These are phyloP conservation scores for Hyles lineata DNA, from an alignment of 2,888 invertebrate species.

Conservation along the genomic window DNA sequence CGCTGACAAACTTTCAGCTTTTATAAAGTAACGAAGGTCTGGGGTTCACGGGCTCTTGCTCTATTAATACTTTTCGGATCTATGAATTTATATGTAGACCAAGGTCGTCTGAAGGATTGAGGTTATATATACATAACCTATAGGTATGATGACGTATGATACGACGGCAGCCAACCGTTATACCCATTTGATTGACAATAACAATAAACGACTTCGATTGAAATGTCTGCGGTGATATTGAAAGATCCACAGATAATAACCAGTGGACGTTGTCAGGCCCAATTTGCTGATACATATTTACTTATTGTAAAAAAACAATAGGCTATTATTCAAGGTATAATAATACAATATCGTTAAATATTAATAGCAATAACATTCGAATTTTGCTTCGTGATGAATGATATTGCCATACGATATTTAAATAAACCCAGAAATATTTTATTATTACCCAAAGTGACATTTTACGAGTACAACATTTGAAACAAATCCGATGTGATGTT, in stretches of 20 bases:
- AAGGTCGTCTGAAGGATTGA: constrained; percentile 4
- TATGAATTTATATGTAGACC: too few relatives aligned
- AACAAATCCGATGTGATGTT: too few relatives aligned
- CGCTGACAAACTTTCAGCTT: too few relatives aligned
- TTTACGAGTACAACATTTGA: too few relatives aligned
- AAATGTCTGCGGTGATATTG: constrained; percentile 14
- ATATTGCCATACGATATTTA: too few relatives aligned
- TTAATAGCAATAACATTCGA: too few relatives aligned
- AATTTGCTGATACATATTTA: neutral
- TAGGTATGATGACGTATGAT: neutral
- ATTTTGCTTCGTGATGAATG: too few relatives aligned
- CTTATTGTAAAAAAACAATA: neutral
- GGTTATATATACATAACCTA: neutral
- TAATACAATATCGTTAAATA: too few relatives aligned
- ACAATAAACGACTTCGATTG: constrained; percentile 15
- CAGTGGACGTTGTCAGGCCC: neutral
- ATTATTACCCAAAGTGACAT: too few relatives aligned
- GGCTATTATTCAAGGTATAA: neutral
- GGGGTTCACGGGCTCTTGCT: neutral
- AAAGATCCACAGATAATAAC: constrained; percentile 15
- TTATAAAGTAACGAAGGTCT: too few relatives aligned
- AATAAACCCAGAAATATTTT: too few relatives aligned
- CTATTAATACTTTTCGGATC: neutral
- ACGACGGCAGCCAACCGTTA: constrained; percentile 2
- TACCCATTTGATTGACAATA: constrained; percentile 20